Evolutionary conservation across 2,797 vertebrate species (phyloP).

Genomic region (Kryptolebias ocellatus): DNA sequence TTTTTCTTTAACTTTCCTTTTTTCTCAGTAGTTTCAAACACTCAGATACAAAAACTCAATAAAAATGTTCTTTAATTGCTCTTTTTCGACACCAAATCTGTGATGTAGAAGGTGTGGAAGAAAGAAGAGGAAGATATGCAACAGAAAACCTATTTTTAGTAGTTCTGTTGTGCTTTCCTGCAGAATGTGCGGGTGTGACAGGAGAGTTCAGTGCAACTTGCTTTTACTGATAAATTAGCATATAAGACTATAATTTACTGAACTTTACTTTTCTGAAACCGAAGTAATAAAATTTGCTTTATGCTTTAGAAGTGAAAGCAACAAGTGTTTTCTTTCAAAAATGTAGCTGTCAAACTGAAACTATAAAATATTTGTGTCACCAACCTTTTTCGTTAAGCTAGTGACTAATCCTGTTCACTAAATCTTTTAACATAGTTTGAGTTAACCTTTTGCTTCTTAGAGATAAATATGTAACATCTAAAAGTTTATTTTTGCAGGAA

Average conservation of each 20-base stretch:
- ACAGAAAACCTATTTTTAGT: slow-evolving; percentile 61
- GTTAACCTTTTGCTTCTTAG: neutral
- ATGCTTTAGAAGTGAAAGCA: slow-evolving; percentile 30
- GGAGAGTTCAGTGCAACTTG: slow-evolving; percentile 32
- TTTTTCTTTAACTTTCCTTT: slow-evolving; percentile 63
- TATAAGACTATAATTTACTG: slow-evolving; percentile 36
- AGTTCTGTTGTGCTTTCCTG: slow-evolving; percentile 42
- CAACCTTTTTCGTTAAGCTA: slow-evolving; percentile 7
- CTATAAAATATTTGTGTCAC: slow-evolving; percentile 19
- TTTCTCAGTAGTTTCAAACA: slow-evolving; percentile 32
- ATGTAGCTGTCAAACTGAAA: neutral
- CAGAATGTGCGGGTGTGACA: slow-evolving; percentile 51
- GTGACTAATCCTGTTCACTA: slow-evolving; percentile 22
- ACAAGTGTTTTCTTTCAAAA: slow-evolving; percentile 6
- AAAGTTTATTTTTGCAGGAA: slow-evolving; percentile 25
- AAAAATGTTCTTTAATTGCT: slow-evolving; percentile 64
- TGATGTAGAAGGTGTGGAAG: slow-evolving; percentile 54
- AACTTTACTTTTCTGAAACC: slow-evolving; percentile 37
- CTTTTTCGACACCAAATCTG: slow-evolving; percentile 59
- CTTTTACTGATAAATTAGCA: slow-evolving; percentile 50
- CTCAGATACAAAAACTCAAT: slow-evolving; percentile 10
- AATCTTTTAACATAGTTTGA: slow-evolving; percentile 4
- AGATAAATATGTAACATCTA: slow-evolving; percentile 13
- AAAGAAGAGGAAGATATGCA: slow-evolving; percentile 50
- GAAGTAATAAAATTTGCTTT: slow-evolving; percentile 26